These are phyloP conservation scores for Amphimallon solstitiale DNA, from an alignment of 2,888 invertebrate species.

Conservation along the genomic window DNA sequence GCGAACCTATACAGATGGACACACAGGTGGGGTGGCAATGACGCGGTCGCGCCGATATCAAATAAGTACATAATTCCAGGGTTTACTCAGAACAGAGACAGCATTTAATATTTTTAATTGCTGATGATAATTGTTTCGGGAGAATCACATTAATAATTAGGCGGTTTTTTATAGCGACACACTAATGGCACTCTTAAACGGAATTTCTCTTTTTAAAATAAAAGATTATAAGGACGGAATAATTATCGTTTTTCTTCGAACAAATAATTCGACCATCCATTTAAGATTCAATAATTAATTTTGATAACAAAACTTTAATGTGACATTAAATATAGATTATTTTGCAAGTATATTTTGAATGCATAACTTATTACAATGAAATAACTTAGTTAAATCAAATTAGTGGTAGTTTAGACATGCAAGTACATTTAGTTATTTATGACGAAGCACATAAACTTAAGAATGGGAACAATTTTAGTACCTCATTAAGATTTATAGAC, in stretches of 20 bases:
- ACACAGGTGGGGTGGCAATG: neutral
- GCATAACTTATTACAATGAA: too few relatives aligned
- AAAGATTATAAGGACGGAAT: neutral
- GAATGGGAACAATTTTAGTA: too few relatives aligned
- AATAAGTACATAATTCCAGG: too few relatives aligned
- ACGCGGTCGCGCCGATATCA: neutral
- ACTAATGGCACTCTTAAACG: neutral
- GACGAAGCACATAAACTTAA: too few relatives aligned
- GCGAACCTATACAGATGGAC: neutral
- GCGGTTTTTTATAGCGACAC: neutral
- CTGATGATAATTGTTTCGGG: constrained; percentile 13
- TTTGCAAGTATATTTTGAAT: too few relatives aligned
- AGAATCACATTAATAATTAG: constrained; percentile 11
- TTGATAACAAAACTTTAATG: neutral
- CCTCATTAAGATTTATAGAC: too few relatives aligned
- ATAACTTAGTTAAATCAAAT: too few relatives aligned
- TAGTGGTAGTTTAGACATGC: too few relatives aligned
- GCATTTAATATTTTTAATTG: constrained; percentile 15
- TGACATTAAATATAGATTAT: too few relatives aligned
- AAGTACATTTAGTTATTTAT: too few relatives aligned
- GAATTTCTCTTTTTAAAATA: neutral
- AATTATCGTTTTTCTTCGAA: too few relatives aligned
- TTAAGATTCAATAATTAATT: neutral
- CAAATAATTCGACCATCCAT: too few relatives aligned
- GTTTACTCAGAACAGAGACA: neutral